Evolutionary conservation across 1,140 invertebrate species (phyloP).

Genomic region (Drosophila baimaii): DNA sequence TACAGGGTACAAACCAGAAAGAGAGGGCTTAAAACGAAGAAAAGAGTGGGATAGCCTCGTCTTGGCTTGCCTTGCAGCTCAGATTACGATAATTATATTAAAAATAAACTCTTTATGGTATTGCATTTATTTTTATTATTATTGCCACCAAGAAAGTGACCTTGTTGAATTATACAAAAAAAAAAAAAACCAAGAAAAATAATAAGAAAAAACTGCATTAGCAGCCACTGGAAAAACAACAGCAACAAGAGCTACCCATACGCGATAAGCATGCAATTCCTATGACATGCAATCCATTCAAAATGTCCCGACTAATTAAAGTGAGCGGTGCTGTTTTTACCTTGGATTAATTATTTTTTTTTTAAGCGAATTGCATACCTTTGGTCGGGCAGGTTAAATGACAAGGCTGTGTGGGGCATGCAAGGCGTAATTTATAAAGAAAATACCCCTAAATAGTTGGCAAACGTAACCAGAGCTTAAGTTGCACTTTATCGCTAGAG

Average conservation of each 20-base stretch:
- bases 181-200: not conserved
- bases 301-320: slow-evolving; percentile 69
- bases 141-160: slow-evolving; percentile 37
- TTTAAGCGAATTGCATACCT: slow-evolving; percentile 26
- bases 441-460: slow-evolving; percentile 16
- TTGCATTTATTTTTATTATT: slow-evolving; percentile 49
- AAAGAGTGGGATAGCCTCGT: slow-evolving; percentile 6
- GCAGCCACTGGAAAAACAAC: slow-evolving; percentile 10
- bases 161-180: slow-evolving; percentile 34
- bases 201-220: slow-evolving; percentile 5
- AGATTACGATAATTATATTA: slow-evolving; percentile 54
- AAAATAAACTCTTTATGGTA: slow-evolving; percentile 54
- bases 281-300: slow-evolving; percentile 61
- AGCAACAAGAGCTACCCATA: slow-evolving; percentile 17
- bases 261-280: slow-evolving; percentile 68
- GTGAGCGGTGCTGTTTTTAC: slow-evolving; percentile 17
- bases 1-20: not conserved
- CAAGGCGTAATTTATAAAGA: slow-evolving; percentile 30
- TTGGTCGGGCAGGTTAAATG: slow-evolving; percentile 26
- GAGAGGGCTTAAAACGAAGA: not conserved
- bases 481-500: slow-evolving; percentile 37
- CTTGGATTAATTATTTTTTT: slow-evolving; percentile 25
- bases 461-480: slow-evolving; percentile 32
- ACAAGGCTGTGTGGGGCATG: slow-evolving; percentile 36
- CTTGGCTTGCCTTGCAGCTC: slow-evolving; percentile 7